Base-by-base conservation (phyloP, 2,113 vertebrate genomes). In the Nycticorax nycticorax region DNA sequence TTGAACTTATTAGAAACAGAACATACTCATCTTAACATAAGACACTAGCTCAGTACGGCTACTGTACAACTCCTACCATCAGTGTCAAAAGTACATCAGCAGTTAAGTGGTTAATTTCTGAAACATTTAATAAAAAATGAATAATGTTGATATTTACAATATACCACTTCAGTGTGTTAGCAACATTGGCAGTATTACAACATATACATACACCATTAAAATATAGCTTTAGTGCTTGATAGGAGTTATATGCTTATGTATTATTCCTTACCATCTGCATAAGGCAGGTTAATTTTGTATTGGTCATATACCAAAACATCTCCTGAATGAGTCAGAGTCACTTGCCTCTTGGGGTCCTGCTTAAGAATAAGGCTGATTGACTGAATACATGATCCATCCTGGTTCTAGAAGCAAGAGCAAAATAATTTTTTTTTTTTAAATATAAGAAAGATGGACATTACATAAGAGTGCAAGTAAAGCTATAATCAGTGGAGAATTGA, bases 311-410 rank as follows among this genome's bases (percentile, higher is more conserved):
- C 95, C 96, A 99, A 99, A 92, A 99, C 98, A 91, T 99, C 99
- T 68, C 99, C 99, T 12, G 98, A 97, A 94, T 99, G 99, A 89
- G 98, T 99, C 98, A 99, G 94, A 35, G 98, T 99, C 94, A 99
- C 98, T 98, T 99, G 99, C n/a, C 98, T 99, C 97, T 97, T 99
- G 87, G 98, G 98, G 95, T 99, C 99, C 93, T 99, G 99, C 78
- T 99, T 98, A 75, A 99, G 91, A 56, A 99, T 96, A 94, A 99
- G 97, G 81, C 97, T 99, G 66, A 99, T 96, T 39, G 99, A 99
- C 62, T 99, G 99, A 97, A 99, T 99, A 96, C 99, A 99, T 41
- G 99, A 98, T 48, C 99, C 99, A 71, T 99, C 99, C 85, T 99
- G 97, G 97, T 99, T 99, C 99, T 99, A 96, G 52, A 97, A 92